Conservation (phyloP, 2,888 invertebrate genomes). For the Terebella lapidaria region DNA sequence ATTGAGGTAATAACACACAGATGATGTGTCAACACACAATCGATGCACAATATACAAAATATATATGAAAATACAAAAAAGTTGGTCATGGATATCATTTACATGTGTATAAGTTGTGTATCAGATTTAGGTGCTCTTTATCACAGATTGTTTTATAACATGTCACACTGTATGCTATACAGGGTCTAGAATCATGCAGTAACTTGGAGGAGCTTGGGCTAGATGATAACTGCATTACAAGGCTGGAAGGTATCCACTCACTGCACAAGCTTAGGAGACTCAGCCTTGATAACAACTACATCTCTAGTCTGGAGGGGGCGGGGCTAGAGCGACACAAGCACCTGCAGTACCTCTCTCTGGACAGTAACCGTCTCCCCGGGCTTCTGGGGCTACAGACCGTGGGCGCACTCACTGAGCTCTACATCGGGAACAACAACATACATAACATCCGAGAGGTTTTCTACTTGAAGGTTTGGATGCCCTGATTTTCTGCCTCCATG, state of each 20-base stretch:
- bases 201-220: constrained; percentile 49
- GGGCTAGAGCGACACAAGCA: constrained; percentile 33
- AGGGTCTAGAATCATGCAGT: constrained; percentile 48
- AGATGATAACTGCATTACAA: constrained; percentile 46
- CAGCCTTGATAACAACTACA: constrained; percentile 46
- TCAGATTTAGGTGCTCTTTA: too few relatives aligned
- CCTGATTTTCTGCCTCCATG: too few relatives aligned
- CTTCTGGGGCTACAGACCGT: constrained; percentile 39
- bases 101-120: too few relatives aligned
- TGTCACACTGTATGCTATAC: too few relatives aligned
- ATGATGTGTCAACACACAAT: too few relatives aligned
- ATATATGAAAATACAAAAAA: too few relatives aligned
- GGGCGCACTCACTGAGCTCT: constrained; percentile 45
- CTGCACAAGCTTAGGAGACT: constrained; percentile 39
- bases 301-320: constrained; percentile 37
- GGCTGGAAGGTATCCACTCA: constrained; percentile 39
- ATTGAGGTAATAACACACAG: constrained; percentile 46
- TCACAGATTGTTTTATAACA: too few relatives aligned
- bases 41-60: too few relatives aligned
- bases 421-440: constrained; percentile 48
- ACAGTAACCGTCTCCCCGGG: constrained; percentile 43
- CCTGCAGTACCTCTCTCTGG: constrained; percentile 44
- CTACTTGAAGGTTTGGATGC: constrained; percentile 44
- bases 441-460: constrained; percentile 48
- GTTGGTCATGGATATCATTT: too few relatives aligned